These are phyloP conservation scores for Glossosoma conforme DNA, from an alignment of 1,140 invertebrate genomes.

Conservation along the genomic window DNA sequence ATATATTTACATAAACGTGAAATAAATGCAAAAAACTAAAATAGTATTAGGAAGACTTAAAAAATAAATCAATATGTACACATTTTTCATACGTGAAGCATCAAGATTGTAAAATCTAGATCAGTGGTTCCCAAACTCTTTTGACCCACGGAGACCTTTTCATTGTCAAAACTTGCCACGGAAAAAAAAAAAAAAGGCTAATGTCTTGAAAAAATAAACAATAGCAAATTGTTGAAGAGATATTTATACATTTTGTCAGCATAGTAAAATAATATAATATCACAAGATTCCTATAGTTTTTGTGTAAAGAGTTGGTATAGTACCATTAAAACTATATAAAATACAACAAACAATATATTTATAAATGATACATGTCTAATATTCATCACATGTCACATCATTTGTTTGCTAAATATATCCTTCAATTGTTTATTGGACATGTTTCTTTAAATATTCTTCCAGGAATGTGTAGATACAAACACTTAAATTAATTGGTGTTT, in stretches of 20 bases:
- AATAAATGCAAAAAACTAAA: too few species aligned
- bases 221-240: too few species aligned
- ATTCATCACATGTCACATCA: conserved; percentile 7
- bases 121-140: too few species aligned
- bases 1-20: too few species aligned
- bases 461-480: conserved; percentile 24
- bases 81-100: too few species aligned
- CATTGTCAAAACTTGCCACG: too few species aligned
- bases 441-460: conserved; percentile 11
- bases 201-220: too few species aligned
- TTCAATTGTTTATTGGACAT: conserved; percentile 10
- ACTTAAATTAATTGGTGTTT: conserved; percentile 27
- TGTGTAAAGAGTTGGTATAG: background rate
- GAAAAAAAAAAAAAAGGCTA: too few species aligned
- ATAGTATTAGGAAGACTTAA: too few species aligned
- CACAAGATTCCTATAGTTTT: background rate
- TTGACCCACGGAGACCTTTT: too few species aligned
- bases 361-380: conserved; percentile 1
- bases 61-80: too few species aligned
- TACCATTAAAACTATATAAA: background rate
- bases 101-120: too few species aligned
- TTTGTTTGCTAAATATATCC: conserved; percentile 3
- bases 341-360: background rate
- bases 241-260: background rate
- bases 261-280: conserved; percentile 1